Evolutionary conservation across 2,888 invertebrate genomes (phyloP).

Genomic region (Maniola hyperantus): DNA sequence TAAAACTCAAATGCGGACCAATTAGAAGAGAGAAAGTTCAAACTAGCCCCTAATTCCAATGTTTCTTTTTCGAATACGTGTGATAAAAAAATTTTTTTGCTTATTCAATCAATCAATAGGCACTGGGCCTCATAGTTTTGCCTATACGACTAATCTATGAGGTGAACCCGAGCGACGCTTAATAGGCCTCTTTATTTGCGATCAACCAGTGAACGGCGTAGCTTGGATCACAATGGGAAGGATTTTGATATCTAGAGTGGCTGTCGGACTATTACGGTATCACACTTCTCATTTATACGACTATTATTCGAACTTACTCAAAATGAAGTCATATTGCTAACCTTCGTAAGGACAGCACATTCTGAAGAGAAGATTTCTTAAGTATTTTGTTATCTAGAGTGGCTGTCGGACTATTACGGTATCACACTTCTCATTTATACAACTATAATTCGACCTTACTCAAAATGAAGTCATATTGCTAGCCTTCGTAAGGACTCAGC

Average conservation of each 20-base stretch:
- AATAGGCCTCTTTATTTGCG: constrained; percentile 3
- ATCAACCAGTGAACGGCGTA: background rate
- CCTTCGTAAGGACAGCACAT: too few species aligned
- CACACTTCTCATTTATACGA: background rate
- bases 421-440: background rate
- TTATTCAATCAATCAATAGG: too few species aligned
- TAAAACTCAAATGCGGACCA: too few species aligned
- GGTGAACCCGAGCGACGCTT: background rate
- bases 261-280: background rate
- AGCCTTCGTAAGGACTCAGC: too few species aligned
- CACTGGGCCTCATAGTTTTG: background rate
- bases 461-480: too few species aligned
- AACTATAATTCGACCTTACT: background rate
- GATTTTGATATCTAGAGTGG: background rate
- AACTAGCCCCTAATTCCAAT: too few species aligned
- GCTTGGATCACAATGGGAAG: background rate
- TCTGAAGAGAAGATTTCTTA: too few species aligned
- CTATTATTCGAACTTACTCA: background rate
- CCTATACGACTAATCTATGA: background rate
- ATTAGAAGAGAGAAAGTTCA: too few species aligned
- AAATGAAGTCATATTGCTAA: too few species aligned
- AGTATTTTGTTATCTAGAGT: constrained; percentile 1
- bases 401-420: background rate
- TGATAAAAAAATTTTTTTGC: too few species aligned
- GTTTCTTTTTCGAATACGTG: too few species aligned